These are phyloP conservation scores for Zootermopsis nevadensis DNA, from an alignment of 2,888 invertebrate genomes.

Conservation along the genomic window DNA sequence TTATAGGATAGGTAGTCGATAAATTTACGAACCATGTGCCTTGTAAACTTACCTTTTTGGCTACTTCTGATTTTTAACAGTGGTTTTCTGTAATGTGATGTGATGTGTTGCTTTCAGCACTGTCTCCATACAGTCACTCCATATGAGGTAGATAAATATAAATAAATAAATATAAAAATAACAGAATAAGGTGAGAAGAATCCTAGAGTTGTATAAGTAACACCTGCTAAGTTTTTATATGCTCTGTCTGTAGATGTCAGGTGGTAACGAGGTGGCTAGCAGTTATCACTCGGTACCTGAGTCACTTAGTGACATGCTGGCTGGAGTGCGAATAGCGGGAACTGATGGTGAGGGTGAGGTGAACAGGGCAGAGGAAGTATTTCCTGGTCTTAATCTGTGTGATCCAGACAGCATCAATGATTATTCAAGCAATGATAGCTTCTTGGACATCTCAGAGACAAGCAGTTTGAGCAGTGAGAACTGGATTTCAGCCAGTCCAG, in stretches of 20 bases:
- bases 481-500: neutral
- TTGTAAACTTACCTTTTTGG: too few relatives aligned
- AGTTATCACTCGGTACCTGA: conserved; percentile 53
- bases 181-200: too few relatives aligned
- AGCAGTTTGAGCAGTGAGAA: conserved; percentile 45
- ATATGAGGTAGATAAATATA: too few relatives aligned
- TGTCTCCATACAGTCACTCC: too few relatives aligned
- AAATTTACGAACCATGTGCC: too few relatives aligned
- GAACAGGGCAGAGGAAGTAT: conserved; percentile 11
- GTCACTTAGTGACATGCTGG: conserved; percentile 47
- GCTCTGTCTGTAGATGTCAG: conserved; percentile 44
- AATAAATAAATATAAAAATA: too few relatives aligned
- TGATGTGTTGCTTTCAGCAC: too few relatives aligned
- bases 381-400: neutral
- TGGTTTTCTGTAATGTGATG: too few relatives aligned
- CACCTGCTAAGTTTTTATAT: too few relatives aligned
- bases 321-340: conserved; percentile 28
- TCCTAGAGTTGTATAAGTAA: neutral
- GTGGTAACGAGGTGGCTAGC: conserved; percentile 53
- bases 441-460: conserved; percentile 49
- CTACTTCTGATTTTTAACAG: too few relatives aligned
- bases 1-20: too few relatives aligned
- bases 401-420: neutral
- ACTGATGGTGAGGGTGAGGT: neutral
- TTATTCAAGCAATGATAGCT: conserved; percentile 45